A percentile compares a stretch with the other conserved stretches of the same genome.
Evolutionary conservation across 1,140 invertebrate genomes (phyloP).

Genomic region (Phortica variegata): DNA sequence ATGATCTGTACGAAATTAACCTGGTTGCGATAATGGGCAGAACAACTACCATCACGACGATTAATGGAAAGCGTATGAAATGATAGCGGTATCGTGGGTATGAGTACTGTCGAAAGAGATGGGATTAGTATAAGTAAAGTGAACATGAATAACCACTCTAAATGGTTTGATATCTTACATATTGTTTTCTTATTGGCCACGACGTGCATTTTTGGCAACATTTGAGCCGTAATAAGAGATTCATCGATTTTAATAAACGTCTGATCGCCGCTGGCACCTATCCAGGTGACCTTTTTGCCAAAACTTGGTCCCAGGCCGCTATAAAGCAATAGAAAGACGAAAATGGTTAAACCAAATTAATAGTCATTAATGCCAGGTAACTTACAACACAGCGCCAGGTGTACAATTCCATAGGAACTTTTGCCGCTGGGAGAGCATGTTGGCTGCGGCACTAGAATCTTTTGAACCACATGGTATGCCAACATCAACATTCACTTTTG

Average conservation of each 20-base stretch:
- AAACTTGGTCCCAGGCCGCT: slow-evolving; percentile 70
- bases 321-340: background rate
- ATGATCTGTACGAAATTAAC: slow-evolving; percentile 64
- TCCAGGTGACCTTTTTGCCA: slow-evolving; percentile 86
- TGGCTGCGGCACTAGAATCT: slow-evolving; percentile 16
- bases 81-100: slow-evolving; percentile 46
- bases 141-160: background rate
- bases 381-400: slow-evolving; percentile 73
- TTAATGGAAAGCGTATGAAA: slow-evolving; percentile 81
- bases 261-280: slow-evolving; percentile 91
- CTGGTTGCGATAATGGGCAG: slow-evolving; percentile 74
- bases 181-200: slow-evolving; percentile 86
- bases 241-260: slow-evolving; percentile 94
- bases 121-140: background rate
- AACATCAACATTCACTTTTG: background rate
- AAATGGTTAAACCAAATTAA: background rate
- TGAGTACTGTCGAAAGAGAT: slow-evolving; percentile 27
- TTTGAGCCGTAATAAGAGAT: slow-evolving; percentile 85
- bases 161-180: slow-evolving; percentile 60
- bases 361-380: background rate
- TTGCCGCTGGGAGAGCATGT: slow-evolving; percentile 40
- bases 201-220: slow-evolving; percentile 80
- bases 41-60: slow-evolving; percentile 79
- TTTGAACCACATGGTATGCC: slow-evolving; percentile 34
- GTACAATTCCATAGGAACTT: slow-evolving; percentile 75